phyloP scores from a whole-genome alignment of 2,888 invertebrate species.

The Oxystoma pomonae region DNA sequence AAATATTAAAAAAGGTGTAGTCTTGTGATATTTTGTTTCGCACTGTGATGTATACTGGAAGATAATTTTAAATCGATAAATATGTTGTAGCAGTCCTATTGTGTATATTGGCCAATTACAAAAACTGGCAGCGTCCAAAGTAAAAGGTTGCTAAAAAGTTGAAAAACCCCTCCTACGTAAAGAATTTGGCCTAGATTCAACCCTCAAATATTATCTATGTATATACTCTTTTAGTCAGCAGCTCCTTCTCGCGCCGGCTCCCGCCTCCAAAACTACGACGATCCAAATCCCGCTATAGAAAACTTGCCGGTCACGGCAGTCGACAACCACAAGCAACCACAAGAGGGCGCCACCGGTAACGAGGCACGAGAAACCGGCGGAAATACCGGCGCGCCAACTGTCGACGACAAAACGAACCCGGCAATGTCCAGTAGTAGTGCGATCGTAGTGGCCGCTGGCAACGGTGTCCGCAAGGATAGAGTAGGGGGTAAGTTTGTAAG shows the following conservation, averaged over 20 bases:
- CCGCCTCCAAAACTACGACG: constrained; percentile 50
- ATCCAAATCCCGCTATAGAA: constrained; percentile 41
- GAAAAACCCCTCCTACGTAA: too few relatives aligned
- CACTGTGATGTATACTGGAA: too few relatives aligned
- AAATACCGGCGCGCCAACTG: constrained; percentile 29
- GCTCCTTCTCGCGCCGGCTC: constrained; percentile 46
- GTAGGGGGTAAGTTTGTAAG: constrained; percentile 16
- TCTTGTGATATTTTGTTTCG: too few relatives aligned
- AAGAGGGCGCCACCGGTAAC: constrained; percentile 47
- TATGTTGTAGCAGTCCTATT: too few relatives aligned
- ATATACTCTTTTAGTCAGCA: constrained; percentile 38
- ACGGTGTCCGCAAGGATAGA: constrained; percentile 28
- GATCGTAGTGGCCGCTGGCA: constrained; percentile 32
- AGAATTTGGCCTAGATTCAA: too few relatives aligned
- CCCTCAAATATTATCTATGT: too few relatives aligned
- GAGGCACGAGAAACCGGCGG: constrained; percentile 42
- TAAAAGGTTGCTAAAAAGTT: too few relatives aligned
- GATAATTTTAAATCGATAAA: too few relatives aligned
- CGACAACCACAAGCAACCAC: constrained; percentile 32
- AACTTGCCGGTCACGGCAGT: constrained; percentile 23
- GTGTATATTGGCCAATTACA: too few relatives aligned
- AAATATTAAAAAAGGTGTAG: too few relatives aligned
- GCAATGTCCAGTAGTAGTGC: neutral
- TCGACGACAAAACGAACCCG: constrained; percentile 31
- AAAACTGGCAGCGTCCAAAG: too few relatives aligned